Evolutionary conservation across 1,140 invertebrate species (phyloP).

Genomic region (Diachasma alloeum): DNA sequence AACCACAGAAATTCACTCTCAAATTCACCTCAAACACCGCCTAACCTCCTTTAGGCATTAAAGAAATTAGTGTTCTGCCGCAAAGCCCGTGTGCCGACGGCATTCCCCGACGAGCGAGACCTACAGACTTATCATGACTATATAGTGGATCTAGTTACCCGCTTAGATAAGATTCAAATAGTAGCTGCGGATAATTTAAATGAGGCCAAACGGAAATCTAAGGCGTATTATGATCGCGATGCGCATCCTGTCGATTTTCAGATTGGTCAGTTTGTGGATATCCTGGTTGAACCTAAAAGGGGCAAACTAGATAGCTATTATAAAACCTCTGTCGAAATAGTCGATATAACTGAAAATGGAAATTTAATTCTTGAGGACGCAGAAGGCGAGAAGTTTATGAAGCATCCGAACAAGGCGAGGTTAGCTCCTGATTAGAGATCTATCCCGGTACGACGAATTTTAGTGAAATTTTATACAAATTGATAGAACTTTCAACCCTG

Average conservation of each 20-base stretch:
- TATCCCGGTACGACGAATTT: not conserved
- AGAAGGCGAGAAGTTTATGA: slow-evolving; percentile 1
- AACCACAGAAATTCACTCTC: too few relatives aligned
- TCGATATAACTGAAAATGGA: slow-evolving; percentile 3
- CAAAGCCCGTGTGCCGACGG: too few relatives aligned
- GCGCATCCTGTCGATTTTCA: not conserved
- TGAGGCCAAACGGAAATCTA: not conserved
- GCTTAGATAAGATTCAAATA: not conserved
- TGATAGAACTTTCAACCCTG: too few relatives aligned
- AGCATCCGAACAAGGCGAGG: not conserved
- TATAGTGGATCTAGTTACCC: not conserved
- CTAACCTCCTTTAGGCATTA: too few relatives aligned
- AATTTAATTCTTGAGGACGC: slow-evolving; percentile 5
- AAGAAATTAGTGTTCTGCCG: too few relatives aligned
- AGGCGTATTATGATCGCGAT: not conserved
- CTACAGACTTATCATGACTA: not conserved
- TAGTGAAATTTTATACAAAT: not conserved
- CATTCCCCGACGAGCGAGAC: too few relatives aligned
- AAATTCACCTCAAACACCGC: too few relatives aligned
- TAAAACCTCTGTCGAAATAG: not conserved
- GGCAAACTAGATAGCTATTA: not conserved
- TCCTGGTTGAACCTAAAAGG: not conserved
- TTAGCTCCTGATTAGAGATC: not conserved
- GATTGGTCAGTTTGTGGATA: not conserved
- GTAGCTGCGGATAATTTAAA: not conserved